Base-by-base conservation (phyloP, 1,140 invertebrate genomes). In the Mya arenaria region DNA sequence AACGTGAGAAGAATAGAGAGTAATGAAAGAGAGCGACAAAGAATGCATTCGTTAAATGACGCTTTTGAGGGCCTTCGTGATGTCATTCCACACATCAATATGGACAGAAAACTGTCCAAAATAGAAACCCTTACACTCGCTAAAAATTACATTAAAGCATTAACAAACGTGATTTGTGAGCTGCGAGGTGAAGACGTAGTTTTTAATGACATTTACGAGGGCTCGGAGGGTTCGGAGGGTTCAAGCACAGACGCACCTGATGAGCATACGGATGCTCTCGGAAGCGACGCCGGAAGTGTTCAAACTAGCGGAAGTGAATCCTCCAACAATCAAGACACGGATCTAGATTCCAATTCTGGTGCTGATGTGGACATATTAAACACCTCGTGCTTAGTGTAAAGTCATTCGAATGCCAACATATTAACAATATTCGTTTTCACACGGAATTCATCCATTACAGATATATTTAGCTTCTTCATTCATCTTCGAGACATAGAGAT, bases 61-160 rank as follows among this genome's bases (percentile, higher is more conserved):
- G 97, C 97, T 6, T 97, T 97, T 91, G 96, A 98, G 94, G 96
- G 95, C 89, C 93, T 97, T 48, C 94, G 96, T 75, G 96, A 97
- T 92, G 97, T 97, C 6, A 97, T 97, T 88, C 97, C 97, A 0
- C 96, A 97, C 86, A 96, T 97, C 65, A 96, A 96, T 91, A 95
- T 96, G 94, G 96, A 97, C 89, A 94, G 96, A 77, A 96, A 96
- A 87, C 93, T 97, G 83, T 96, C 96, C 66, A 97, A 97, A 94
- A 97, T 97, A 83, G 97, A 97, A 92, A 97, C 97, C 15, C 92
- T 97, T 23, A 97, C 96, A 19, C 92, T 97, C 89, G 97, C 97
- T 85, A 97, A 97, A 93, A 97, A 97, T 94, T 97, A 97, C 92
- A 97, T 97, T 90, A 97, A 97, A 94, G 97, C 97, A 34, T 94